Conservation (phyloP, 2,797 vertebrate species). For the Sebastes minor region DNA sequence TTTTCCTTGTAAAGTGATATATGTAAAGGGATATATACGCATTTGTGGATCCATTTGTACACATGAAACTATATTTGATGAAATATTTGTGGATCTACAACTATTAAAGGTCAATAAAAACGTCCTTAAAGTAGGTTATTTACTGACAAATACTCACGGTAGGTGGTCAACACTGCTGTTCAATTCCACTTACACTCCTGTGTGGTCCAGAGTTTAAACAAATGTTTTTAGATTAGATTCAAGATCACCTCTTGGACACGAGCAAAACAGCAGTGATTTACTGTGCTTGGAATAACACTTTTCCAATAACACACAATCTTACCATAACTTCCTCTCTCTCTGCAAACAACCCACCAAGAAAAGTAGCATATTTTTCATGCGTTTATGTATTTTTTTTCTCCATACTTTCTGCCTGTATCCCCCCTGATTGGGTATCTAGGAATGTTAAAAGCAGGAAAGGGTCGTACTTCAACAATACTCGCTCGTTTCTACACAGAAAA, state of each 20-base stretch:
- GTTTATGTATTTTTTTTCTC: slow-evolving; percentile 8
- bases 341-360: not conserved
- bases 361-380: not conserved
- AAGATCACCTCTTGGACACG: not conserved
- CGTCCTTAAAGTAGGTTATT: not conserved
- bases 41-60: too few species aligned
- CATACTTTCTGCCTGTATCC: slow-evolving; percentile 5
- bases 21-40: too few species aligned
- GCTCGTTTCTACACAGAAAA: not conserved
- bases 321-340: slow-evolving; percentile 10
- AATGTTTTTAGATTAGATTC: not conserved
- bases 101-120: too few species aligned
- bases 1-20: too few species aligned
- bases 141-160: not conserved
- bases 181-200: not conserved
- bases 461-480: not conserved
- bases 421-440: slow-evolving; percentile 7
- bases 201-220: not conserved
- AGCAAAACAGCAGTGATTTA: slow-evolving; percentile 17
- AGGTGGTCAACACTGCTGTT: not conserved
- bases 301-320: slow-evolving; percentile 1
- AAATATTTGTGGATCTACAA: too few species aligned
- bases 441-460: slow-evolving; percentile 50
- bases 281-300: slow-evolving; percentile 16
- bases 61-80: too few species aligned